Conservation (phyloP, 2,888 invertebrate species). For the Koerneria pararmatus region DNA sequence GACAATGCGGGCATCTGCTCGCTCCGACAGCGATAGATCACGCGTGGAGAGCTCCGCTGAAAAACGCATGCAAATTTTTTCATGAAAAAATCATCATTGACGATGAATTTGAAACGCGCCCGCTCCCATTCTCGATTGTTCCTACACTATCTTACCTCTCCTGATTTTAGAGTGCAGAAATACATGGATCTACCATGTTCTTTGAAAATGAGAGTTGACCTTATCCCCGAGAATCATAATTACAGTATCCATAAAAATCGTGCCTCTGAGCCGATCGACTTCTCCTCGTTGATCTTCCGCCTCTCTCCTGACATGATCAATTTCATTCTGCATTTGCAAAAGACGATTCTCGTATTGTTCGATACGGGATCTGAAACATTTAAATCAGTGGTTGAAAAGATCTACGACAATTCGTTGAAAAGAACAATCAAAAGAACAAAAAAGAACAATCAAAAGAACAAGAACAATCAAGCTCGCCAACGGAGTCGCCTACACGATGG, state of each 20-base stretch:
- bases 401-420: too few species aligned
- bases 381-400: too few species aligned
- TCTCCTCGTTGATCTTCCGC: conserved; percentile 49
- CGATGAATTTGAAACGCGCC: not conserved
- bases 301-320: conserved; percentile 53
- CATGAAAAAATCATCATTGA: not conserved
- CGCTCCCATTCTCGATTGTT: too few species aligned
- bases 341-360: conserved; percentile 61
- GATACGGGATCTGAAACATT: conserved; percentile 40
- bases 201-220: not conserved
- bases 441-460: too few species aligned
- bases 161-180: too few species aligned
- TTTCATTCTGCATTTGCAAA: conserved; percentile 55
- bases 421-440: too few species aligned
- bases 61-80: conserved; percentile 5
- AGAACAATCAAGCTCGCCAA: too few species aligned
- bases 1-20: conserved; percentile 34
- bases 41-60: conserved; percentile 36
- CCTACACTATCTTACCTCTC: too few species aligned
- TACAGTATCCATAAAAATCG: not conserved
- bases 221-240: too few species aligned
- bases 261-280: conserved; percentile 36
- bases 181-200: not conserved
- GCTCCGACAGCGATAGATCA: conserved; percentile 30
- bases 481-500: too few species aligned